Evolutionary conservation across 1,140 invertebrate genomes (phyloP).

Genomic region (Gryon sp.): DNA sequence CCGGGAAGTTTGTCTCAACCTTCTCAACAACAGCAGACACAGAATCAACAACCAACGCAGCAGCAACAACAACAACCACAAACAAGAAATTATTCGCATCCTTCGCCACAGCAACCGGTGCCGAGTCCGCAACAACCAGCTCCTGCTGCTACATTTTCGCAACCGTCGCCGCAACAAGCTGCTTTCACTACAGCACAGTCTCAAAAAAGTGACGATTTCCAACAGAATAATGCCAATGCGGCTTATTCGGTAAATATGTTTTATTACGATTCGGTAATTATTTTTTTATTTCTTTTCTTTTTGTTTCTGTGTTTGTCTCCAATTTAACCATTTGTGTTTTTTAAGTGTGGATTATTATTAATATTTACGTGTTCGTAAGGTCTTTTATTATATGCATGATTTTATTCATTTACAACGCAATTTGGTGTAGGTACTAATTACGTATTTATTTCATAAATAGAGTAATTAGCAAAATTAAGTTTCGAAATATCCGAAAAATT

Average conservation of each 20-base stretch:
- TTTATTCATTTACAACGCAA: no score
- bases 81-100: conserved; percentile 63
- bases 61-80: conserved; percentile 56
- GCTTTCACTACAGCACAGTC: conserved; percentile 18
- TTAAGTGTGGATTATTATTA: no score
- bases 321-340: background rate
- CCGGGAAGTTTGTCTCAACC: conserved; percentile 39
- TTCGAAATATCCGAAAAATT: no score
- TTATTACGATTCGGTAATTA: conserved; percentile 41
- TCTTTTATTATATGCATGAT: no score
- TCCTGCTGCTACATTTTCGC: conserved; percentile 63
- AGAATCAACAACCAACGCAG: conserved; percentile 4
- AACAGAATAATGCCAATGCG: conserved; percentile 52
- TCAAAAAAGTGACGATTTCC: conserved; percentile 40
- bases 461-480: no score
- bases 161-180: conserved; percentile 51
- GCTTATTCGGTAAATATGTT: conserved; percentile 53
- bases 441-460: no score
- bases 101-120: conserved; percentile 67
- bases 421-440: no score
- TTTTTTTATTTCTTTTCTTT: conserved; percentile 12
- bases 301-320: conserved; percentile 6
- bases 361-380: no score
- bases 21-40: conserved; percentile 32
- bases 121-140: conserved; percentile 48